A percentile compares a stretch with the other conserved stretches of the same genome.
Evolutionary conservation across 2,888 invertebrate species (phyloP).

Genomic region (Neuroscelio doddi): DNA sequence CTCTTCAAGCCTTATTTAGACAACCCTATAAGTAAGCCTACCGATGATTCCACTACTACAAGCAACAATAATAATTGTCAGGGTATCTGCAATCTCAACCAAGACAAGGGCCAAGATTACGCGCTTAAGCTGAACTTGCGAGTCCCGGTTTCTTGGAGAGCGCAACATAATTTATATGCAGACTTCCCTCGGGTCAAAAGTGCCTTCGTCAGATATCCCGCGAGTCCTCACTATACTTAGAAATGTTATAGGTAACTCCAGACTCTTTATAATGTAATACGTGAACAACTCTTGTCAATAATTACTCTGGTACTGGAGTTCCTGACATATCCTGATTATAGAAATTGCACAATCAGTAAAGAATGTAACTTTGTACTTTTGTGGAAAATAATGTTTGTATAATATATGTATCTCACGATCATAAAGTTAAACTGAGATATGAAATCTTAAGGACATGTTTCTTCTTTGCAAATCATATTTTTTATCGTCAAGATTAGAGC

Average conservation of each 20-base stretch:
- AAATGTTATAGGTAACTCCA: constrained; percentile 14
- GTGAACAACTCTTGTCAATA: constrained; percentile 8
- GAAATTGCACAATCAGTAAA: too few species aligned
- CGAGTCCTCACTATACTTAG: constrained; percentile 60
- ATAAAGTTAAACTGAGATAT: too few species aligned
- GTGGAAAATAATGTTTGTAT: too few species aligned
- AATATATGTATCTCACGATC: too few species aligned
- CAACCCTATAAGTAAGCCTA: constrained; percentile 75
- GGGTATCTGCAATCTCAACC: constrained; percentile 63
- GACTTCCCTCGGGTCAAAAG: constrained; percentile 60
- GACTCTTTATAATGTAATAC: neutral
- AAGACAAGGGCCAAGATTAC: constrained; percentile 55
- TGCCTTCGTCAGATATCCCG: constrained; percentile 68
- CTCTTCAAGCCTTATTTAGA: constrained; percentile 85
- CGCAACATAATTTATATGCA: constrained; percentile 47
- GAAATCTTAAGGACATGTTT: neutral
- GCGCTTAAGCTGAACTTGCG: constrained; percentile 62
- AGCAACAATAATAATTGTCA: constrained; percentile 63
- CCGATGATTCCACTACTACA: constrained; percentile 36
- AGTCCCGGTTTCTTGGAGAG: constrained; percentile 62
- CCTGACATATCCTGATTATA: too few species aligned
- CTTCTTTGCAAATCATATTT: constrained; percentile 3
- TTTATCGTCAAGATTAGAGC: constrained; percentile 18
- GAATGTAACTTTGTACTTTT: too few species aligned
- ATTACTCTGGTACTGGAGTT: too few species aligned